Evolutionary conservation across 2,888 invertebrate genomes (phyloP), one percentile per base, ranked within the genome.

Genomic region (Trilocha varians): DNA sequence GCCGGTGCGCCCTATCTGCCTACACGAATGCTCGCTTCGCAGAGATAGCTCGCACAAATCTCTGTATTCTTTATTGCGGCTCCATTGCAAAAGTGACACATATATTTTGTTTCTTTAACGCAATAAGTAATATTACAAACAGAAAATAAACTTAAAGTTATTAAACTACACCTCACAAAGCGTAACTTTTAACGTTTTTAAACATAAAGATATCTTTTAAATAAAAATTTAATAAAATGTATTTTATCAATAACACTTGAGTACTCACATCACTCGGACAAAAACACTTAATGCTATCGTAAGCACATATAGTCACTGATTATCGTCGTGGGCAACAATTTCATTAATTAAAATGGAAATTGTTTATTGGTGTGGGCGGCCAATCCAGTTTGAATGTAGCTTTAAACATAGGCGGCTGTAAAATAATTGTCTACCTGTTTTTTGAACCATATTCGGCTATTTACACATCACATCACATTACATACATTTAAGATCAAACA

Each of bases 11-110:
- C 64, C 68, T 78, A 80, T 80, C 79, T 71, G 68, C 73, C 74
- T 76, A 82, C 82, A 83, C 72, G 69, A 76, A 82, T 75, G 83
- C 79, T 61, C 70, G 77, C 79, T 67, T 66, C 61, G 56, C 56
- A 49, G 57, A 74, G 80, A 83, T 83, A 82, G 70, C 75, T 68
- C 65, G 66, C 66, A 70, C 67, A 68, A 71, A 70, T 70, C 73
- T 70, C 62, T 50, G 65, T 70, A 69, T 70, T 74, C 78, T 78
- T 76, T 70, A 67, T 68, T 57, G 62, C 59, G 65, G 65, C 67
- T 73, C 69, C 67, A 63, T 69, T 78, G 70, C 68, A 63, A 59
- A 59, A 25, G 25, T 55, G 56, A 61, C 60, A 56, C 56, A 55
- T 53, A 57, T 58, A 57, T 58, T 65, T 63, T 47, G 49, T 57